These are phyloP conservation scores for Cinclus mexicanus DNA, from an alignment of 2,113 vertebrate genomes.

Conservation along the genomic window DNA sequence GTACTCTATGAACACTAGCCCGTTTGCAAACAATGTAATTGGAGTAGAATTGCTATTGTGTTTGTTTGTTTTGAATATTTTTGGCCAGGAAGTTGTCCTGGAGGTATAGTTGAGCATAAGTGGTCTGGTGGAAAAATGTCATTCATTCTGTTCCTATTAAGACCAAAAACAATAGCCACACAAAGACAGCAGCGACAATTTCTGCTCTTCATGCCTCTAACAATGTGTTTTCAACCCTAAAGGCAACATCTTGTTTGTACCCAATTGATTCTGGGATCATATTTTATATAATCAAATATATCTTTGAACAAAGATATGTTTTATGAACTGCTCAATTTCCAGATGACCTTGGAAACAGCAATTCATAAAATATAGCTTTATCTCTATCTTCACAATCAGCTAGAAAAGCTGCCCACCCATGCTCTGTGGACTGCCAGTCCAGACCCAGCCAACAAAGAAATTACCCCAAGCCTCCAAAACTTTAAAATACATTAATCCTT, in stretches of 20 bases:
- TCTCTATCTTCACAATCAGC: conserved; percentile 42
- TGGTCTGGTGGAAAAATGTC: conserved; percentile 65
- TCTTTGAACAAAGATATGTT: conserved; percentile 58
- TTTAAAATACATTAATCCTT: conserved; percentile 38
- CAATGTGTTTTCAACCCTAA: conserved; percentile 60
- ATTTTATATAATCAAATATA: conserved; percentile 61
- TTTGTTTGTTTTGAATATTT: conserved; percentile 69
- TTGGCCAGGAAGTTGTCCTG: conserved; percentile 69
- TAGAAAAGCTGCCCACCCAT: conserved; percentile 34
- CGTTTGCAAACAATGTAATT: conserved; percentile 67
- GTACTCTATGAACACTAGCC: conserved; percentile 59
- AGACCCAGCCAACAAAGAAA: neutral
- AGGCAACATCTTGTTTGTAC: conserved; percentile 61
- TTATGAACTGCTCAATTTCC: conserved; percentile 55
- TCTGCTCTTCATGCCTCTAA: conserved; percentile 49
- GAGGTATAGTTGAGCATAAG: conserved; percentile 64
- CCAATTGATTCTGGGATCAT: conserved; percentile 55
- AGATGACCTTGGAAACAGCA: conserved; percentile 57
- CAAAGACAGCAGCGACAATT: conserved; percentile 51
- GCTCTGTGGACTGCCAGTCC: neutral
- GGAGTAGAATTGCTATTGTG: conserved; percentile 69
- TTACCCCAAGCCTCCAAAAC: neutral
- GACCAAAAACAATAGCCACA: conserved; percentile 64
- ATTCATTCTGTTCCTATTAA: conserved; percentile 68
- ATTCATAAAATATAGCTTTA: conserved; percentile 60